A percentile compares a stretch with the other conserved stretches of the same genome.
Evolutionary conservation across 1,140 invertebrate species (phyloP).

Genomic region (Brachionus plicatilis): DNA sequence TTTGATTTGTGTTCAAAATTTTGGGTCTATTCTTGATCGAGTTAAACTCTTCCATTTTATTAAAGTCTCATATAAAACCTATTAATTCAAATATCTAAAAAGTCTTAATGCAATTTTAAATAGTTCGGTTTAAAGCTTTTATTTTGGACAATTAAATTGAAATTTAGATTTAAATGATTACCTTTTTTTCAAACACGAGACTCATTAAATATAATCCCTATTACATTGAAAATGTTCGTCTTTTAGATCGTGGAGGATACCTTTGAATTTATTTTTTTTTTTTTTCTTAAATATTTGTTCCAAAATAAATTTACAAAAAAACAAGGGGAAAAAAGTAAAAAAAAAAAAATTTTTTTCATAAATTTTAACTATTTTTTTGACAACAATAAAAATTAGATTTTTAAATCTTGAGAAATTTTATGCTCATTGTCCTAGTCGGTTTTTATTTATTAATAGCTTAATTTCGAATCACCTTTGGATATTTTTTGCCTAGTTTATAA

Average conservation of each 20-base stretch:
- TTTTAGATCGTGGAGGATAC: neutral
- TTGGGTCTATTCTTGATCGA: neutral
- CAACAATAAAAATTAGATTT: no score
- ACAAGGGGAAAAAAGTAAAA: neutral
- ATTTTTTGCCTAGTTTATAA: neutral
- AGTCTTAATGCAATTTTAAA: neutral
- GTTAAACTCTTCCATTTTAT: constrained; percentile 7
- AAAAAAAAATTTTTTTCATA: neutral
- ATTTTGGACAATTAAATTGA: neutral
- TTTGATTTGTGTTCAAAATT: neutral
- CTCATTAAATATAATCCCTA: neutral
- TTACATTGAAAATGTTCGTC: neutral
- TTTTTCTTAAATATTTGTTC: neutral
- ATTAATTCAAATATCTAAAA: neutral
- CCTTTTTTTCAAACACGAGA: neutral
- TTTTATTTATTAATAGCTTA: neutral
- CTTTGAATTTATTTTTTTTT: neutral
- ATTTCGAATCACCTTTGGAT: neutral
- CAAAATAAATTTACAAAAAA: neutral
- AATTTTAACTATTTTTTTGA: neutral
- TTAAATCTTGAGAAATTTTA: neutral
- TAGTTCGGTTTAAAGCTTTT: neutral
- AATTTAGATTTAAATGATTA: neutral
- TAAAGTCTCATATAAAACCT: neutral
- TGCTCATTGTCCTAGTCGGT: neutral